phyloP scores from a whole-genome alignment of 2,113 vertebrate genomes.

The Platycercus adscitus region DNA sequence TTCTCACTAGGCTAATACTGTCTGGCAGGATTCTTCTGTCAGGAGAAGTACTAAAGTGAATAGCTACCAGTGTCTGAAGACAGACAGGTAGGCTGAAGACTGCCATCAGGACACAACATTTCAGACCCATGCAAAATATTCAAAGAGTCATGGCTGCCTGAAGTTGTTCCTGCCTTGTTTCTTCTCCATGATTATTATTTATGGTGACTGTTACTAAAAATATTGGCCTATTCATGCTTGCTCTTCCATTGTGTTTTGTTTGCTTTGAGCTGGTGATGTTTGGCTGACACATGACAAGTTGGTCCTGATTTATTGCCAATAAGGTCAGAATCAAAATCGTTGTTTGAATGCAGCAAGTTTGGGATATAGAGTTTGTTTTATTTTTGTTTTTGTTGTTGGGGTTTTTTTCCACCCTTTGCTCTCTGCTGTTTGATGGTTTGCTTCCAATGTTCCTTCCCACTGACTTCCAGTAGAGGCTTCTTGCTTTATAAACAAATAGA shows the following conservation, averaged over 20 bases:
- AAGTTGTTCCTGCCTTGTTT: neutral
- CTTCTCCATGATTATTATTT: neutral
- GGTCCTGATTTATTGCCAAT: neutral
- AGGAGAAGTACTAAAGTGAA: neutral
- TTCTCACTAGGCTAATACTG: neutral
- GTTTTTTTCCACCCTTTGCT: neutral
- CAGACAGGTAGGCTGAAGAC: neutral
- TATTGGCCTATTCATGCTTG: neutral
- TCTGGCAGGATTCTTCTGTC: neutral
- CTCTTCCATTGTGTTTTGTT: neutral
- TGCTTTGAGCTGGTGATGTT: neutral
- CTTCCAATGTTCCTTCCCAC: neutral
- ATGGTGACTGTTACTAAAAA: neutral
- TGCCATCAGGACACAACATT: neutral
- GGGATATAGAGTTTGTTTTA: neutral
- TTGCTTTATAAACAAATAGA: constrained; percentile 35
- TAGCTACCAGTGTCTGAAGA: neutral
- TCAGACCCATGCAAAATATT: neutral
- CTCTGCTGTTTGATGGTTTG: neutral
- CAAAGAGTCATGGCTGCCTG: neutral
- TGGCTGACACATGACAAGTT: neutral
- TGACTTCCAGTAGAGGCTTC: constrained; percentile 32
- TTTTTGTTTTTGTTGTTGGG: neutral
- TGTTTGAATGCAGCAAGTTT: neutral
- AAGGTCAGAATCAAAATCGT: neutral